Evolutionary conservation across 2,797 vertebrate species (phyloP), one percentile per base, ranked within the genome.

Genomic region (Anniella stebbinsi): DNA sequence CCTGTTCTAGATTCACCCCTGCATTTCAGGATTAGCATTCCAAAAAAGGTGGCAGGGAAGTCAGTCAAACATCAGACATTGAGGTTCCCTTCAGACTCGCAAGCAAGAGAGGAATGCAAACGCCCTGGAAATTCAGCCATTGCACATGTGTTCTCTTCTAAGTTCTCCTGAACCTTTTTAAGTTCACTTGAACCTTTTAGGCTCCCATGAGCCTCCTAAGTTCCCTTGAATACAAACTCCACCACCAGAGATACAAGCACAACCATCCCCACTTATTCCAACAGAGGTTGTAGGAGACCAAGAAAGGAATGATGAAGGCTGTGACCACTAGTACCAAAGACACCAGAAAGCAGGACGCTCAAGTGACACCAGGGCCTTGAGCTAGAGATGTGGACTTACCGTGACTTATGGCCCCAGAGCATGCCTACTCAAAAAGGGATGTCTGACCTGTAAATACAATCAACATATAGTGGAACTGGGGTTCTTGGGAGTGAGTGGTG

Each of bases 391-490:
- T n/a, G 89, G 91, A 96, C 96, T 96, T 96, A 96, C 95, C 94
- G 0, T 91, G 85, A 92, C 36, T 2, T 12, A 82, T 0, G 91
- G 89, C 88, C 92, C 92, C 93, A 93, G 80, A 90, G 78, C 87
- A 89, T 89, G 87, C 91, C 2, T 95, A 48, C 66, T 94, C 84
- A 91, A 87, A 86, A 87, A 89, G 69, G 66, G 85, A 38, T 82
- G 60, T 54, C 93, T 94, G 80, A 96, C 95, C 95, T 96, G 95
- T 84, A 91, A 94, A 93, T 90, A 95, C 76, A 96, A 89, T n/a
- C 73, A 78, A 84, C 51, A 92, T 28, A 41, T 45, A 66, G 75
- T 80, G 41, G 88, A 78, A 72, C 88, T 18, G 28, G 9, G 57
- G 48, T 28, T 76, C 48, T 70, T 78, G 45, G 63, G 45, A 72